These are phyloP conservation scores for Caenorhabditis latens DNA, from an alignment of 1,140 invertebrate genomes.

Conservation along the genomic window DNA sequence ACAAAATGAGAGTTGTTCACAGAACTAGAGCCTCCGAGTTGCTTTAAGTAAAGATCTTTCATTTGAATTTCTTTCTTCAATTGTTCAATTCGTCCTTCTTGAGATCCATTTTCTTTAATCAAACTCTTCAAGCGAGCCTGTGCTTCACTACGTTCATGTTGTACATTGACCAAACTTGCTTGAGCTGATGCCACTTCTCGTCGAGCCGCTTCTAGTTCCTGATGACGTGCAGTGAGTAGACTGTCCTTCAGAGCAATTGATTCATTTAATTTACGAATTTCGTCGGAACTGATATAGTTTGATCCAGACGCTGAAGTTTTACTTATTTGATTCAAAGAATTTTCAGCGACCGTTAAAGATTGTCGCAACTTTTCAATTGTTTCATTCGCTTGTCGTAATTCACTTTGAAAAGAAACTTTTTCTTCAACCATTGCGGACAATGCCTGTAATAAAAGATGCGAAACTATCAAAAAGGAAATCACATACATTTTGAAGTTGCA, in stretches of 20 bases:
- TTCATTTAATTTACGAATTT: not conserved
- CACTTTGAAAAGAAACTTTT: constrained; percentile 53
- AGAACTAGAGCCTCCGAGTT: constrained; percentile 22
- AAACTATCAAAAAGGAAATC: not conserved
- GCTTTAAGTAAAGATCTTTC: constrained; percentile 59
- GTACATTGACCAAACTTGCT: constrained; percentile 21
- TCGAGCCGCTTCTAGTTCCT: constrained; percentile 42
- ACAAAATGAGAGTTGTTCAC: not conserved
- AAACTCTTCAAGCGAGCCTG: constrained; percentile 55
- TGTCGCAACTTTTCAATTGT: constrained; percentile 30
- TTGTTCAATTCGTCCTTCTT: constrained; percentile 6
- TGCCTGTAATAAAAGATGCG: constrained; percentile 22
- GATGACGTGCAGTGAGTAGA: constrained; percentile 18
- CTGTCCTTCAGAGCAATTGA: constrained; percentile 11
- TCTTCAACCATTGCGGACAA: constrained; percentile 59
- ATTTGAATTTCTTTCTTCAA: constrained; percentile 60
- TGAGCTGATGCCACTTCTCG: constrained; percentile 47
- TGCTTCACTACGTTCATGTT: constrained; percentile 60
- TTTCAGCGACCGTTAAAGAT: not conserved
- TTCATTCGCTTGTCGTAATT: constrained; percentile 51
- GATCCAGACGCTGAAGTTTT: not conserved
- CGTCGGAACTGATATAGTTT: not conserved
- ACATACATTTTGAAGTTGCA: constrained; percentile 58
- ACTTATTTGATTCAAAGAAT: not conserved
- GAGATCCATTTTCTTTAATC: constrained; percentile 36